Evolutionary conservation across 2,888 invertebrate species (phyloP).

Genomic region (Agonopterix alstromeriana): DNA sequence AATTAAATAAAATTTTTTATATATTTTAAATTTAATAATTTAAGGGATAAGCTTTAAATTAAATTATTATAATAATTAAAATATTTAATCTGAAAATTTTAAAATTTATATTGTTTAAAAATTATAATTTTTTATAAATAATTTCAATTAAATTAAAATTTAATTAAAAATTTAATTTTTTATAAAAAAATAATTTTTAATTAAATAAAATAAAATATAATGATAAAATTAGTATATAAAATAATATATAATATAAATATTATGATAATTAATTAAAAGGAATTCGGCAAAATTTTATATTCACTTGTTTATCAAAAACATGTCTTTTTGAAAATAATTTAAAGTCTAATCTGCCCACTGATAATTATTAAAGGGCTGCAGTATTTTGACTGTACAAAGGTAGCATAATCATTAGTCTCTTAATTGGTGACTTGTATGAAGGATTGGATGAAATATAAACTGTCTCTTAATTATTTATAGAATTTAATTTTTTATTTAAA

Average conservation of each 20-base stretch:
- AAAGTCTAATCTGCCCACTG: constrained; percentile 86
- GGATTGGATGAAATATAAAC: constrained; percentile 80
- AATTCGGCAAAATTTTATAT: constrained; percentile 80
- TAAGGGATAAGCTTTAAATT: constrained; percentile 79
- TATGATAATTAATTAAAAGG: constrained; percentile 61
- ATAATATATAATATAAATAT: constrained; percentile 26
- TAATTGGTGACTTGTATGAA: constrained; percentile 89
- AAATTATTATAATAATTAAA: constrained; percentile 65
- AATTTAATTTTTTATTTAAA: constrained; percentile 76
- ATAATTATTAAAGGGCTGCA: constrained; percentile 83
- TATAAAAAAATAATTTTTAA: constrained; percentile 60
- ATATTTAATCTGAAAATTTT: constrained; percentile 53
- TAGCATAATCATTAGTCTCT: constrained; percentile 87
- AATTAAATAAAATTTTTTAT: constrained; percentile 35
- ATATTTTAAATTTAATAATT: constrained; percentile 56
- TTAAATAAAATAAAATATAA: constrained; percentile 59
- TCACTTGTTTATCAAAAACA: constrained; percentile 88
- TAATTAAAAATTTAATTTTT: constrained; percentile 54
- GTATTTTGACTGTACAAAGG: constrained; percentile 87
- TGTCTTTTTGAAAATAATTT: constrained; percentile 79
- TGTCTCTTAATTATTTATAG: constrained; percentile 66
- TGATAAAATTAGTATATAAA: constrained; percentile 78
- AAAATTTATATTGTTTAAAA: constrained; percentile 77
- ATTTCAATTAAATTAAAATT: constrained; percentile 48
- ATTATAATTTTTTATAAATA: constrained; percentile 68